Evolutionary conservation across 2,888 invertebrate species (phyloP).

Genomic region (Harmothoe impar): DNA sequence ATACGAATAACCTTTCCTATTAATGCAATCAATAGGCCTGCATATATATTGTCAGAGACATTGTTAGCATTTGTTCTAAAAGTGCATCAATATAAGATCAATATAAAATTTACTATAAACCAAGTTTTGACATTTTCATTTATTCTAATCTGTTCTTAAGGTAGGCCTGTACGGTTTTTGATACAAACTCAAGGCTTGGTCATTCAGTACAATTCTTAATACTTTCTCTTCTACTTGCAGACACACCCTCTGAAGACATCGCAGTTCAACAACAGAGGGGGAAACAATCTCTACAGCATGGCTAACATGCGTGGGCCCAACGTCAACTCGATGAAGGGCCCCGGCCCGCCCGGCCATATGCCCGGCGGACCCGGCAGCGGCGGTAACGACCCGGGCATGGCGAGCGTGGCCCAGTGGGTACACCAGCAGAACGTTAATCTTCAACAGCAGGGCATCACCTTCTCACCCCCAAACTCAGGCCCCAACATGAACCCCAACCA

Average conservation of each 20-base stretch:
- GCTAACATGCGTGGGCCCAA: constrained; percentile 68
- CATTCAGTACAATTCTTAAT: neutral
- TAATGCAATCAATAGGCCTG: no score
- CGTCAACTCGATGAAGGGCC: constrained; percentile 55
- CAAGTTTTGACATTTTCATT: no score
- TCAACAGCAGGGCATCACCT: constrained; percentile 72
- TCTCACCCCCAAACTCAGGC: constrained; percentile 50
- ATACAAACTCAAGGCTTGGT: neutral
- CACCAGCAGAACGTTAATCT: constrained; percentile 81
- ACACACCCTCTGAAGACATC: constrained; percentile 95
- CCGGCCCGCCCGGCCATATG: constrained; percentile 73
- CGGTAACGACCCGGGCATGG: constrained; percentile 72
- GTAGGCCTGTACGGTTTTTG: neutral
- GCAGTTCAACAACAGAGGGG: constrained; percentile 88
- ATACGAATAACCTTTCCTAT: no score
- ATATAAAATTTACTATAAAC: no score
- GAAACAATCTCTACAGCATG: constrained; percentile 71
- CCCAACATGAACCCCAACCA: constrained; percentile 56
- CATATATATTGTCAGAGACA: no score
- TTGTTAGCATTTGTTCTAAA: no score
- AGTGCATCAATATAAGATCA: no score
- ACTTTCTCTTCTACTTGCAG: constrained; percentile 84
- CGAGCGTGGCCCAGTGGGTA: constrained; percentile 80
- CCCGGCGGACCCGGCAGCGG: constrained; percentile 62
- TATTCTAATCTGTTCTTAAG: no score